Percentiles rank a stretch among this genome's conserved stretches.
These are phyloP conservation scores for Gastrophysa polygoni DNA, from an alignment of 2,888 invertebrate species.

Conservation along the genomic window DNA sequence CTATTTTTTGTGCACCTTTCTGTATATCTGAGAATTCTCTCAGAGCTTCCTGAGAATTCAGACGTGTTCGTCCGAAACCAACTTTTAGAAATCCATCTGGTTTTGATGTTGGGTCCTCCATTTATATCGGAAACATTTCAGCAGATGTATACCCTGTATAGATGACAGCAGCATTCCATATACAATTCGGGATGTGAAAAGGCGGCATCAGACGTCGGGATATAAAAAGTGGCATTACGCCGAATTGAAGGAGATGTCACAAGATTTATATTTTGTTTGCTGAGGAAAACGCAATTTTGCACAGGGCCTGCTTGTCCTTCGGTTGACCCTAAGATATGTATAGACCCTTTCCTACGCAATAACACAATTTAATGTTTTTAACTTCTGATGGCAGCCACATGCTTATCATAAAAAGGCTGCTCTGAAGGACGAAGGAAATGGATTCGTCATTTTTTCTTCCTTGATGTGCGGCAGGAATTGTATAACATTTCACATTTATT, in stretches of 20 bases:
- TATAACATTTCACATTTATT: too few relatives aligned
- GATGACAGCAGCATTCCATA: too few relatives aligned
- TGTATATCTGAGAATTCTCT: too few relatives aligned
- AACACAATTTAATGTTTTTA: slow-evolving; percentile 4
- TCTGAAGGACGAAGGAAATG: background rate
- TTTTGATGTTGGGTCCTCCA: too few relatives aligned
- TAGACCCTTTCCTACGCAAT: background rate
- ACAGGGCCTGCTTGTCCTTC: slow-evolving; percentile 29
- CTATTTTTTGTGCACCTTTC: too few relatives aligned
- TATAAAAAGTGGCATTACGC: slow-evolving; percentile 32
- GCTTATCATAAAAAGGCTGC: background rate
- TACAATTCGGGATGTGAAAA: background rate
- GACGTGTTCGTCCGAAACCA: too few relatives aligned
- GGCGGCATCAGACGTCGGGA: slow-evolving; percentile 17
- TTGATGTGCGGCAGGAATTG: too few relatives aligned
- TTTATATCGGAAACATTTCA: too few relatives aligned
- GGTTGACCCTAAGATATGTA: slow-evolving; percentile 19
- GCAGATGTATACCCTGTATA: too few relatives aligned
- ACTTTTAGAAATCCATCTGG: too few relatives aligned
- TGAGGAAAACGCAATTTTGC: slow-evolving; percentile 38
- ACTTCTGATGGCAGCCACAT: background rate
- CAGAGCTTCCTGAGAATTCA: too few relatives aligned
- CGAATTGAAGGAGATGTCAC: slow-evolving; percentile 32
- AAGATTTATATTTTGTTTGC: slow-evolving; percentile 39
- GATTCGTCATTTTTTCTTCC: background rate